These are phyloP conservation scores for Pseudopipra pipra DNA, from an alignment of 2,113 vertebrate species.

Conservation along the genomic window DNA sequence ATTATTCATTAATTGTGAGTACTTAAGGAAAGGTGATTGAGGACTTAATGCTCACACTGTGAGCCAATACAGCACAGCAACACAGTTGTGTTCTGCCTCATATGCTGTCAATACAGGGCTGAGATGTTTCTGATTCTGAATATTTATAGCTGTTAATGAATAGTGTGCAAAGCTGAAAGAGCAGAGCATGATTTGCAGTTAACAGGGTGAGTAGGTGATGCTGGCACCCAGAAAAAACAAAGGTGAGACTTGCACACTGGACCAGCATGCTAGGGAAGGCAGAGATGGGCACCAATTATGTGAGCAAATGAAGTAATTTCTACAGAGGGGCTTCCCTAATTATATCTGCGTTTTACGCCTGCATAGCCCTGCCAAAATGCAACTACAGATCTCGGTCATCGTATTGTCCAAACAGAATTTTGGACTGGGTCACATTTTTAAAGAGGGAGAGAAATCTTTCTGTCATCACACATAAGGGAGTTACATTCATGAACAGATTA, in stretches of 20 bases:
- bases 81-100: neutral
- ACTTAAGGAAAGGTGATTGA: neutral
- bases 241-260: neutral
- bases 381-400: neutral
- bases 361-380: neutral
- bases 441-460: neutral
- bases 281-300: neutral
- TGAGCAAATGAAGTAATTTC: neutral
- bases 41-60: neutral
- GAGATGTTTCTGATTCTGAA: neutral
- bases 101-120: neutral
- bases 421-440: conserved; percentile 2
- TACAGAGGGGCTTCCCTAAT: neutral
- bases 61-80: neutral
- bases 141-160: conserved; percentile 10
- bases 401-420: neutral
- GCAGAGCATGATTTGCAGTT: neutral
- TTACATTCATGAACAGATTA: conserved; percentile 21
- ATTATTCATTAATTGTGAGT: neutral
- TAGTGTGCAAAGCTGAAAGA: neutral
- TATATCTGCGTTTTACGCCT: neutral
- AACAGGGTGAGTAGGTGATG: neutral
- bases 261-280: neutral
- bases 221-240: neutral
- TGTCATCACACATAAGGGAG: neutral